phyloP scores from a whole-genome alignment of 1,140 invertebrate species.

The Lasioglossum baleicum region DNA sequence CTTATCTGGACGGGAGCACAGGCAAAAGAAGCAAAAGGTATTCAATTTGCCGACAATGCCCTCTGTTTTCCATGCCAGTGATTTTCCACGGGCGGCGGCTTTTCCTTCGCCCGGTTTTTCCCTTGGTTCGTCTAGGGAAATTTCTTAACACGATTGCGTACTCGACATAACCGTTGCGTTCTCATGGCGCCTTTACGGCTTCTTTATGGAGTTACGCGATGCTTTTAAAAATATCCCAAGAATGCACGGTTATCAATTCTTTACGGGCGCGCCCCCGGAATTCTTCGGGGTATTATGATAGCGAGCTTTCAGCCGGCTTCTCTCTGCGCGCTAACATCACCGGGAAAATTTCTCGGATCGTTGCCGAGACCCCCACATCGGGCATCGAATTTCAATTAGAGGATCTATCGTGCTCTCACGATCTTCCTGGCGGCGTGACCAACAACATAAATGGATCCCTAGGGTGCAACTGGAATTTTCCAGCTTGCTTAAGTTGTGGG shows the following conservation, averaged over 20 bases:
- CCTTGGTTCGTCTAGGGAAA: neutral
- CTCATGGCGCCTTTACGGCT: constrained; percentile 9
- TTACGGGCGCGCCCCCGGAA: neutral
- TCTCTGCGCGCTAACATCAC: neutral
- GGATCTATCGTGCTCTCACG: neutral
- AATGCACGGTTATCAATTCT: constrained; percentile 34
- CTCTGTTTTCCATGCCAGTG: neutral
- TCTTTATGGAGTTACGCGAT: neutral
- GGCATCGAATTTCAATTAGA: constrained; percentile 38
- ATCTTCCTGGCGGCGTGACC: neutral
- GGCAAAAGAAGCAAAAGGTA: neutral
- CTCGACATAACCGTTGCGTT: neutral
- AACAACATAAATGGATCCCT: too few relatives aligned
- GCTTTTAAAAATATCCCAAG: constrained; percentile 15
- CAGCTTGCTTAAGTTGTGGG: too few relatives aligned
- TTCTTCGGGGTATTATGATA: constrained; percentile 11
- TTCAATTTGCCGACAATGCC: constrained; percentile 3
- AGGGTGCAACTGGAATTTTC: too few relatives aligned
- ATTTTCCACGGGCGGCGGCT: neutral
- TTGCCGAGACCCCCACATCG: neutral
- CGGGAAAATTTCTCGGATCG: constrained; percentile 30
- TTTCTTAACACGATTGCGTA: constrained; percentile 9
- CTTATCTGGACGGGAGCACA: neutral
- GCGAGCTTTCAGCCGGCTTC: neutral
- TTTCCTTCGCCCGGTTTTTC: neutral